Evolutionary conservation across 2,888 invertebrate species (phyloP), one percentile per base, ranked within the genome.

Genomic region (Tortrix viridana): DNA sequence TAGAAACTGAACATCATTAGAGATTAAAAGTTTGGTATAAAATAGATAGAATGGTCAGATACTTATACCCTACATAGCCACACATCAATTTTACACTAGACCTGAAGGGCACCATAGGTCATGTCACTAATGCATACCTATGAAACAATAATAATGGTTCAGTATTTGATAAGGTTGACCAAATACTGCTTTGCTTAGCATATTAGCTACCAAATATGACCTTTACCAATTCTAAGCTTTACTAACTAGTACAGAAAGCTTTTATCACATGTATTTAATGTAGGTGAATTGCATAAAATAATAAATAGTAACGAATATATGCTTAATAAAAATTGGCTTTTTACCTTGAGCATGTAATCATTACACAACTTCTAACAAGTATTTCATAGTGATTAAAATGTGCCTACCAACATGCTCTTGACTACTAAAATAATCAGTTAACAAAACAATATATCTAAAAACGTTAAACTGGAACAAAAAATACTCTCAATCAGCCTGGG

Each of bases 291-390:
- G 3, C 14, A 50, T 20, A 19, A 18, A 19, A 2, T 20, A 23
- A 23, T 23, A 6, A 46, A 20, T 50, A n/a, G 7, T 5, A 7
- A 53, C 41, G 5, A 38, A 22, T 12, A 52, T n/a, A 32, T n/a
- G n/a, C n/a, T n/a, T 26, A 23, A 62, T 47, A 63, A 53, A 37
- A 26, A 53, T 47, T 53, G 32, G 20, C 32, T 38, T 47, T 46
- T 59, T 55, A 64, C 54, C 54, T 60, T 64, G 60, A 64, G 50
- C 54, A 65, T 63, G 66, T 59, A 62, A 58, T 62, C 54, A 65
- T 62, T 65, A 65, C 62, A 65, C 63, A 65, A 65, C 65, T 57
- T 61, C 57, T 52, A 23, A 48, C n/a, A 37, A 57, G 48, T 61
- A 49, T 65, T 61, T 57, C 65, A 65, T 23, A 32, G 55, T 20